phyloP scores from a whole-genome alignment of 1,140 invertebrate genomes.

The Zaprionus nigranus region DNA sequence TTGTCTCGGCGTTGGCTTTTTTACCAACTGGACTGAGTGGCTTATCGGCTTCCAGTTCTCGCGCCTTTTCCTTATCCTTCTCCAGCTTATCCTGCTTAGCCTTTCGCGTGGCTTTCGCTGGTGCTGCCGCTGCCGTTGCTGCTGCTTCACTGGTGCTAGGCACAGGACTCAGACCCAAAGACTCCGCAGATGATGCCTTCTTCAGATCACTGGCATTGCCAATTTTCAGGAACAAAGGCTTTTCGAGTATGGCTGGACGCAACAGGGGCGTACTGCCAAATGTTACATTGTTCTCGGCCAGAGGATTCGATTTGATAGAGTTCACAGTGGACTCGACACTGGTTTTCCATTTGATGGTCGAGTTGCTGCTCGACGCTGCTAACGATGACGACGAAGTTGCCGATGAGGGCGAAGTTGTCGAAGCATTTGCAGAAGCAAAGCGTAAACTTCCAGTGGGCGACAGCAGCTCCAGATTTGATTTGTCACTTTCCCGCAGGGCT shows the following conservation, averaged over 20 bases:
- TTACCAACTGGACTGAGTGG: slow-evolving; percentile 50
- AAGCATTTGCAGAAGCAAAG: slow-evolving; percentile 25
- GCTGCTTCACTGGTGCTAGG: slow-evolving; percentile 32
- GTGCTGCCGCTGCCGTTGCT: not conserved
- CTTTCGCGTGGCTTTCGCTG: slow-evolving; percentile 33
- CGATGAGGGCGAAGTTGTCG: not conserved
- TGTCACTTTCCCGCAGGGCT: slow-evolving; percentile 50
- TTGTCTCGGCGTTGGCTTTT: slow-evolving; percentile 12
- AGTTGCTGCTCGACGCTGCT: not conserved
- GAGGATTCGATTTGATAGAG: slow-evolving; percentile 71
- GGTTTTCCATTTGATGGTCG: slow-evolving; percentile 73
- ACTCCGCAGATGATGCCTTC: slow-evolving; percentile 33
- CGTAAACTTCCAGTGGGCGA: slow-evolving; percentile 62
- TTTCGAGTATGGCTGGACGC: slow-evolving; percentile 79
- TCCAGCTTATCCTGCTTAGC: slow-evolving; percentile 54
- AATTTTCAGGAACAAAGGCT: slow-evolving; percentile 73
- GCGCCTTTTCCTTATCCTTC: slow-evolving; percentile 31
- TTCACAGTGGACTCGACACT: slow-evolving; percentile 52
- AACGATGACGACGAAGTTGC: not conserved
- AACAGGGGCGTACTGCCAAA: slow-evolving; percentile 77
- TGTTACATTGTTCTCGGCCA: slow-evolving; percentile 80
- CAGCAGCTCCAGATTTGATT: slow-evolving; percentile 44
- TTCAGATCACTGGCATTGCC: slow-evolving; percentile 36
- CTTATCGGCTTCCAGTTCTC: slow-evolving; percentile 44
- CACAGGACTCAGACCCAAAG: slow-evolving; percentile 30